Conservation (phyloP, 2,113 vertebrate species). For the Barnardius zonarius region DNA sequence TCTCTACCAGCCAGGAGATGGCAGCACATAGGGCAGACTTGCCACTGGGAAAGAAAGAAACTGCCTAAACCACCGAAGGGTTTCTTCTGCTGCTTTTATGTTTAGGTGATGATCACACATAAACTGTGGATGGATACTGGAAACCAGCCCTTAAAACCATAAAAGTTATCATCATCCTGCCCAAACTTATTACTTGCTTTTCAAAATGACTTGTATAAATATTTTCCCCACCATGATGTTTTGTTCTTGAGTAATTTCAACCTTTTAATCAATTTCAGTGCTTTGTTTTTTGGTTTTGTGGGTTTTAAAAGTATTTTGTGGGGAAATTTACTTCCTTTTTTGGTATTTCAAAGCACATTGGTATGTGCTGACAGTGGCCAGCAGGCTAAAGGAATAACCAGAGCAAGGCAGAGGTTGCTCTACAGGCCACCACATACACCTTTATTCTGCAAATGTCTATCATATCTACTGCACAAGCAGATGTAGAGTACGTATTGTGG, state of each 20-base stretch:
- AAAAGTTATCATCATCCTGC: background rate
- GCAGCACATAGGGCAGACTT: slow-evolving; percentile 22
- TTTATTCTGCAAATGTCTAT: background rate
- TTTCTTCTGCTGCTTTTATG: background rate
- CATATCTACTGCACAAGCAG: background rate
- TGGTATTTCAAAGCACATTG: background rate
- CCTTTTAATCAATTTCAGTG: background rate
- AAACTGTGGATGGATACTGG: background rate
- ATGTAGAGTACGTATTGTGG: background rate
- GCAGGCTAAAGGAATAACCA: background rate
- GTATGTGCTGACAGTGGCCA: background rate
- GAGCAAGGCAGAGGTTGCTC: background rate
- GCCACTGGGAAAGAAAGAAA: background rate
- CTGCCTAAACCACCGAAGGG: background rate
- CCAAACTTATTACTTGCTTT: background rate
- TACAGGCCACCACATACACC: background rate
- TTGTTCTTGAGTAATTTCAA: background rate
- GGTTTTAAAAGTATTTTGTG: background rate
- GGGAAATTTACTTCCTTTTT: background rate
- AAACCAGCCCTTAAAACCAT: background rate
- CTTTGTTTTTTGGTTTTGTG: background rate
- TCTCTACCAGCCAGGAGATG: slow-evolving; percentile 21
- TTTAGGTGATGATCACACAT: background rate
- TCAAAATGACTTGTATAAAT: background rate
- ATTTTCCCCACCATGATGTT: background rate